Base-by-base conservation (phyloP, 2,113 vertebrate species). In the Enhydra lutris region DNA sequence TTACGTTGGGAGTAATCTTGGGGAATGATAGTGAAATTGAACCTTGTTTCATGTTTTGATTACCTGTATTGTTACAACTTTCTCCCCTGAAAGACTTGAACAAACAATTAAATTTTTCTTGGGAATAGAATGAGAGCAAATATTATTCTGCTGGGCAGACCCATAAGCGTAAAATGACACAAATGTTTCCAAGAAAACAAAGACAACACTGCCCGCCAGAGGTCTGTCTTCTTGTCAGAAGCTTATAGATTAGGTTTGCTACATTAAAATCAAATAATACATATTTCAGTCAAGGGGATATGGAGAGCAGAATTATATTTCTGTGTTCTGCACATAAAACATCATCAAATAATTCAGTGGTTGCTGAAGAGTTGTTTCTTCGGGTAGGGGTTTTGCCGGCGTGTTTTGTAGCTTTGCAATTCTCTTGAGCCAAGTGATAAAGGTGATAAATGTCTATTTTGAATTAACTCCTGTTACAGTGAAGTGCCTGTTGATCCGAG, bases 151-250 rank as follows among this genome's bases (percentile, higher is more conserved):
- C 36, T 97, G 85, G 74, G n/a, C 50, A 96, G 71, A 47, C 73
- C 95, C 39, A 18, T 34, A 78, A 65, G 59, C 39, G 36, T 83
- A 97, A 98, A 63, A 57, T 69, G 97, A 97, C 67, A 36, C 6
- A 97, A 98, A 96, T n/a, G 34, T 84, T 98, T 98, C 36, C 95
- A 95, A 97, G 69, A 92, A 98, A 94, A 31, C 76, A 82, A 97
- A 97, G 90, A 94, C 17, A 94, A 29, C 24, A 14, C 63, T 94
- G 89, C 88, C 86, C 10, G 39, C 71, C 2, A 36, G 94, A 95
- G 3, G 0, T 94, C 78, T 96, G 96, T 98, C 87, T 95, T 95
- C 95, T 92, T 98, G 42, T 97, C 95, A 97, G 36, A 96, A 95
- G 3, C 95, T 24, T 80, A 84, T 55, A 96, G 89, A 98, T 96